Percentiles rank a stretch among this genome's conserved stretches.
Evolutionary conservation across 2,797 vertebrate species (phyloP).

Genomic region (Bradypodion ventrale): DNA sequence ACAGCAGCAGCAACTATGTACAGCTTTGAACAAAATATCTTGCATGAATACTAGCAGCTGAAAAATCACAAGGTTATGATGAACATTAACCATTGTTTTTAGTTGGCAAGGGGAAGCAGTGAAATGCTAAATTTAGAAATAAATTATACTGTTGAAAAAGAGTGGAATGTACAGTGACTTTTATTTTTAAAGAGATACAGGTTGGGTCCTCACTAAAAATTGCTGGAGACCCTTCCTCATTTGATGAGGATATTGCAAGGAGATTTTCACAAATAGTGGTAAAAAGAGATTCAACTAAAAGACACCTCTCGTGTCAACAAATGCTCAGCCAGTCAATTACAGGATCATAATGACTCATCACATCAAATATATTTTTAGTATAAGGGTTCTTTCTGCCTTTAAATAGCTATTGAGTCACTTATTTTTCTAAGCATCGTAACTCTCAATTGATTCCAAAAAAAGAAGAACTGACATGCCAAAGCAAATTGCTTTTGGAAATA

Average conservation of each 20-base stretch:
- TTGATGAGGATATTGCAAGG: constrained; percentile 17
- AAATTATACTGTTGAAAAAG: not conserved
- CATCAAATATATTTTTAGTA: not conserved
- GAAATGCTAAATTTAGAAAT: not conserved
- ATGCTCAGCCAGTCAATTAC: constrained; percentile 16
- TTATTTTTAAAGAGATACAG: not conserved
- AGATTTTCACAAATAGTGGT: constrained; percentile 21
- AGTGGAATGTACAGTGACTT: not conserved
- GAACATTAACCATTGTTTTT: constrained; percentile 39
- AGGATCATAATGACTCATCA: constrained; percentile 25
- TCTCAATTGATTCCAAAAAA: not conserved
- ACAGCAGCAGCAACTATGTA: not conserved
- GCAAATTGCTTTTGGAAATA: constrained; percentile 34
- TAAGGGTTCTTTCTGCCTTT: constrained; percentile 12
- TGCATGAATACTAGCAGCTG: not conserved
- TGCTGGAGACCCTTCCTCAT: not conserved
- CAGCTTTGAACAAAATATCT: constrained; percentile 20
- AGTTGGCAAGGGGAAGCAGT: not conserved
- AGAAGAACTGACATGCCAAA: constrained; percentile 28
- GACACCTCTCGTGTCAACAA: constrained; percentile 22
- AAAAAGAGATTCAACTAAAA: constrained; percentile 35
- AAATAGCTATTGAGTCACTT: constrained; percentile 12
- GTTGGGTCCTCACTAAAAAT: not conserved
- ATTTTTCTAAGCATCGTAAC: constrained; percentile 9
- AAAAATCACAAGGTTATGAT: accelerated